These are phyloP conservation scores for Asbolus verrucosus DNA, from an alignment of 1,140 invertebrate species.

Conservation along the genomic window DNA sequence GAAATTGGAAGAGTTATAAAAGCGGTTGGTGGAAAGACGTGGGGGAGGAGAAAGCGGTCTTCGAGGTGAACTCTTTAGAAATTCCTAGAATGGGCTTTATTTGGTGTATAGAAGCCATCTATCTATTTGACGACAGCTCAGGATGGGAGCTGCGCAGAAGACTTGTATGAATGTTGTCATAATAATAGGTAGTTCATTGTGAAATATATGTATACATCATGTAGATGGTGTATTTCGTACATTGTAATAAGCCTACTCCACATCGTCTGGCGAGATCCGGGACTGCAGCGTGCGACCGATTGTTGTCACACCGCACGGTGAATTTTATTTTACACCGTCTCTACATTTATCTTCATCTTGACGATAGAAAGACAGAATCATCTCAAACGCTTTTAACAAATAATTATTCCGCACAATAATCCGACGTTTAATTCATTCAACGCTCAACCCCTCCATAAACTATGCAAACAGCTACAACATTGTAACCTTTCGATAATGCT, in stretches of 20 bases:
- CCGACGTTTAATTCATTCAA: constrained; percentile 29
- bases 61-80: constrained; percentile 41
- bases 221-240: constrained; percentile 43
- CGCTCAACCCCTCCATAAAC: constrained; percentile 12
- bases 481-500: constrained; percentile 23
- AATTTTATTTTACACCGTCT: constrained; percentile 33
- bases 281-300: constrained; percentile 28
- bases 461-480: constrained; percentile 22
- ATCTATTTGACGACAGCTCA: constrained; percentile 50
- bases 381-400: constrained; percentile 13
- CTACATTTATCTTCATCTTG: constrained; percentile 31
- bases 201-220: constrained; percentile 49
- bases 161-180: constrained; percentile 46
- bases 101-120: constrained; percentile 51
- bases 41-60: constrained; percentile 24
- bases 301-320: constrained; percentile 31
- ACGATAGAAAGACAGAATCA: constrained; percentile 35
- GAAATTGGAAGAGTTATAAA: constrained; percentile 39
- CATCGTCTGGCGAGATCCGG: constrained; percentile 24
- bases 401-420: constrained; percentile 18
- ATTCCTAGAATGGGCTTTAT: constrained; percentile 45
- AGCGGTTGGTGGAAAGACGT: constrained; percentile 28
- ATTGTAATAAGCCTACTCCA: constrained; percentile 49
- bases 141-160: constrained; percentile 46
- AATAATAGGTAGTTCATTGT: constrained; percentile 53